Base-by-base conservation (phyloP, 2,113 vertebrate genomes). In the Zosterops borbonicus region DNA sequence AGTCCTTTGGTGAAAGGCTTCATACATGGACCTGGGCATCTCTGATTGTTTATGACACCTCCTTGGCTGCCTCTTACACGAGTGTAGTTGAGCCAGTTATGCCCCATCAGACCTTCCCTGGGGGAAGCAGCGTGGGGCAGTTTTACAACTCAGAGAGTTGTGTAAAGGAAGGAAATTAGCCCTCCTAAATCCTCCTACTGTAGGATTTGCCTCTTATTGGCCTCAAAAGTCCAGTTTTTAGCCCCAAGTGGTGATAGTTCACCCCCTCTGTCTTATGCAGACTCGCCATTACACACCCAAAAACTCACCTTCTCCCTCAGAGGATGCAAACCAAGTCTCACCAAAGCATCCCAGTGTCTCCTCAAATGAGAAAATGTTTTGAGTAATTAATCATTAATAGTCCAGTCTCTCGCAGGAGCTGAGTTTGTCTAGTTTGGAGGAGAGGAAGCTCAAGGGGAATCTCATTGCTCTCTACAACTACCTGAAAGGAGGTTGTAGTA, bases 41-140 rank as follows among this genome's bases (percentile, higher is more conserved):
- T 65, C 24, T 49, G 12, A 9, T 24, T 35, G 10, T 24, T 47
- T 41, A 41, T n/a, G 35, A 24, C 15, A n/a, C 29, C 4, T 35
- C 11, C 35, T 58, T 24, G 29, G 9, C 8, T 41, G 42, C 42
- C 12, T 24, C 20, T 41, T 24, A 41, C 6, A 29, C 41, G 8
- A 24, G 5, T 49, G 35, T 50, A 75, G 19, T 29, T 41, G 24
- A 75, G 50, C 24, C 20, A 24, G 12, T 13, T 15, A 41, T 29
- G 24, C 2, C 5, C 6, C 23, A n/a, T 65, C 19, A 39, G 6
- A n/a, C 9, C 7, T 74, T 74, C 14, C 23, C 23, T 6, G 8
- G 15, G 12, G 12, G 7, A 22, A 39, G 24, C 12, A 63, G 33
- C 0, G 0, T 31, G 22, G 33, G 17, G 11, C 22, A 35, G 42